A percentile compares a stretch with the other conserved stretches of the same genome.
Conservation (phyloP, 2,888 invertebrate genomes). For the Patella pellucida region DNA sequence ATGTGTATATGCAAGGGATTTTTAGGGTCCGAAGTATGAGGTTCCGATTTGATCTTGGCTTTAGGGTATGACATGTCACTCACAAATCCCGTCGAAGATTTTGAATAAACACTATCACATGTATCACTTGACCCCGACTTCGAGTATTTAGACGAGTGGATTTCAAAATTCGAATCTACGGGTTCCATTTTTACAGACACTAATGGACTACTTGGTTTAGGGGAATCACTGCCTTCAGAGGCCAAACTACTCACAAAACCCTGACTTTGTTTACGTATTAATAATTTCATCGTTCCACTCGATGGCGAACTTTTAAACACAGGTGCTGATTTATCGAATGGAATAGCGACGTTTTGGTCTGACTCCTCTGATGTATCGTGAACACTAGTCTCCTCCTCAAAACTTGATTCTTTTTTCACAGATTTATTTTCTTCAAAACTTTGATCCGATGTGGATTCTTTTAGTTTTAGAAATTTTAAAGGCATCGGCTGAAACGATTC, state of each 20-base stretch:
- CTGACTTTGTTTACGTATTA: conserved; percentile 52
- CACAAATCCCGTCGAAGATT: neutral
- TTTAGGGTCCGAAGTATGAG: neutral
- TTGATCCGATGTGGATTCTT: conserved; percentile 23
- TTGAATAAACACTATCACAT: neutral
- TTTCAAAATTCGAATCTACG: neutral
- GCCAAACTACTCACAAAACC: conserved; percentile 47
- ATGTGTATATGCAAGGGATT: neutral
- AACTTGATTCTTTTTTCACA: conserved; percentile 15
- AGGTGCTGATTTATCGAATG: neutral
- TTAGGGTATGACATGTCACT: neutral
- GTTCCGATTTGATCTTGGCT: neutral
- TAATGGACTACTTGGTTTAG: conserved; percentile 10
- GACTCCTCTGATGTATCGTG: conserved; percentile 16
- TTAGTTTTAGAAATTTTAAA: conserved; percentile 39
- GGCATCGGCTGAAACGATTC: conserved; percentile 55
- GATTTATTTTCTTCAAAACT: conserved; percentile 18
- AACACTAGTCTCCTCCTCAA: conserved; percentile 16
- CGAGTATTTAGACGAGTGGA: conserved; percentile 7
- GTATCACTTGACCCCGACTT: neutral
- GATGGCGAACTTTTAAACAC: conserved; percentile 22
- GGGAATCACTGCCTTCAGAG: conserved; percentile 14
- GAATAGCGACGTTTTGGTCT: conserved; percentile 2
- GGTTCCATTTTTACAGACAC: conserved; percentile 27
- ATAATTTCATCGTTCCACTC: conserved; percentile 39